A percentile compares a stretch with the other conserved stretches of the same genome.
Conservation (phyloP, 2,797 vertebrate species). For the Paramormyrops hopkinsi region DNA sequence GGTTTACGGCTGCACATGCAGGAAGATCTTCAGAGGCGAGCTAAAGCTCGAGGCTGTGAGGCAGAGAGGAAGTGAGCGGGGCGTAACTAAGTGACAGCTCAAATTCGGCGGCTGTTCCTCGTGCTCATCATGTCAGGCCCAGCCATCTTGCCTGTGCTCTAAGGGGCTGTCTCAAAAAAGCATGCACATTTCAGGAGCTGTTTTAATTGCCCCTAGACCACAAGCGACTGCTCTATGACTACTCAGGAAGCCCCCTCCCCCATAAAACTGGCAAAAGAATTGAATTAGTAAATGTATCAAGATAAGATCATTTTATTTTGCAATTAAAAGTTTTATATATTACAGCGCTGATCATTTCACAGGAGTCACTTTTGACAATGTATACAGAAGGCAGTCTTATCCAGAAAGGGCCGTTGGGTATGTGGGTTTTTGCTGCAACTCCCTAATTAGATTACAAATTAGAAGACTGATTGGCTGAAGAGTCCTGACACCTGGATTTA, state of each 20-base stretch:
- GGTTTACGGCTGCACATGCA: background rate
- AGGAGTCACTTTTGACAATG: background rate
- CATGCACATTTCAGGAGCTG: background rate
- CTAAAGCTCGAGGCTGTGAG: background rate
- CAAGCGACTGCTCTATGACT: background rate
- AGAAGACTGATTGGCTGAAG: background rate
- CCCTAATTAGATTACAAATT: background rate
- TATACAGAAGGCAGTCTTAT: background rate
- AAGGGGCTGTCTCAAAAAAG: background rate
- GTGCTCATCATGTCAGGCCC: background rate
- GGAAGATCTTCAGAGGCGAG: background rate
- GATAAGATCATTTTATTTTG: background rate
- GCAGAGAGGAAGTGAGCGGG: background rate
- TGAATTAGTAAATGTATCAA: background rate
- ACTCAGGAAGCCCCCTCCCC: background rate
- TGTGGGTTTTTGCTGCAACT: background rate
- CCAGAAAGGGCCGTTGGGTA: background rate
- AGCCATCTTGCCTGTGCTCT: background rate
- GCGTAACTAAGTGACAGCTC: background rate
- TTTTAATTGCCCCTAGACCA: background rate
- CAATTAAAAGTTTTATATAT: background rate
- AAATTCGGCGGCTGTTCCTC: background rate
- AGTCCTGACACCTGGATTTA: background rate
- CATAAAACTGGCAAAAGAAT: background rate
- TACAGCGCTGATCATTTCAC: background rate